phyloP scores from a whole-genome alignment of 2,888 invertebrate genomes.

The Noctua janthina region DNA sequence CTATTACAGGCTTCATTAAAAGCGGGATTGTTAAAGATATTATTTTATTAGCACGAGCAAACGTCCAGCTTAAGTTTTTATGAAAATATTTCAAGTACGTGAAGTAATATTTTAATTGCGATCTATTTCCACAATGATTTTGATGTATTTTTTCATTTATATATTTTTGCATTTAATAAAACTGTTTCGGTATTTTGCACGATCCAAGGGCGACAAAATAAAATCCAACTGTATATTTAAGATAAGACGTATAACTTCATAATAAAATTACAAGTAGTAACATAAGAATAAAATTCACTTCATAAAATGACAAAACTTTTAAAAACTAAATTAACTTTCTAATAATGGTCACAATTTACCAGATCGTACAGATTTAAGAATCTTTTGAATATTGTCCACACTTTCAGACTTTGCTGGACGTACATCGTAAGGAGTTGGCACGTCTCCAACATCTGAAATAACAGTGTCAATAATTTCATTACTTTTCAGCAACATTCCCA shows the following conservation, averaged over 20 bases:
- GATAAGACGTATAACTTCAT: background rate
- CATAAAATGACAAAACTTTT: background rate
- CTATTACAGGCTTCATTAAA: no score
- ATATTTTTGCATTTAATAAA: no score
- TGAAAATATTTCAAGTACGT: background rate
- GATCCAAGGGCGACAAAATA: background rate
- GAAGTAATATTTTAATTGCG: background rate
- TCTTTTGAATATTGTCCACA: constrained; percentile 65
- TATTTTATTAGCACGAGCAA: background rate
- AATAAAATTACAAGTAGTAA: background rate
- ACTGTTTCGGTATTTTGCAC: background rate
- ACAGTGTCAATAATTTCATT: constrained; percentile 81
- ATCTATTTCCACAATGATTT: background rate
- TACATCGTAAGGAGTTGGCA: constrained; percentile 72
- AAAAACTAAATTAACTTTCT: background rate
- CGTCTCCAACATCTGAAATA: constrained; percentile 66
- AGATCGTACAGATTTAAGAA: constrained; percentile 52
- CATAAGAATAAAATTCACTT: background rate
- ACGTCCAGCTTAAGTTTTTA: background rate
- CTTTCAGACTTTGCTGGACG: constrained; percentile 64
- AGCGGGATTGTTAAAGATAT: background rate
- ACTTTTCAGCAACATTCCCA: constrained; percentile 82
- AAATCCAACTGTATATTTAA: background rate
- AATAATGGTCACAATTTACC: constrained; percentile 21
- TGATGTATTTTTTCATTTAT: background rate